Evolutionary conservation across 2,888 invertebrate genomes (phyloP), one percentile per base, ranked within the genome.

Genomic region (Leptogaster cylindrica): DNA sequence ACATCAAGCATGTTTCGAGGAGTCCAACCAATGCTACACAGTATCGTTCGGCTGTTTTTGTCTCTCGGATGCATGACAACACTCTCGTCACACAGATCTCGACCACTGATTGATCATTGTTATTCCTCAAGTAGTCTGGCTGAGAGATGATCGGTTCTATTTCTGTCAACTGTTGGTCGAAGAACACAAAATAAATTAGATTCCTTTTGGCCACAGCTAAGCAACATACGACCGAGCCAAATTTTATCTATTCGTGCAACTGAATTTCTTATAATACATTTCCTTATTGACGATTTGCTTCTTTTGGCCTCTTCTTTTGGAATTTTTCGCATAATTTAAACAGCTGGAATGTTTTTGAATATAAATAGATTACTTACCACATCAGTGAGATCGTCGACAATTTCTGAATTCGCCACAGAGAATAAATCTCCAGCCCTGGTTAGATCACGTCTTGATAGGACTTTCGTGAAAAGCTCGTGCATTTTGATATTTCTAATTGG

Each of bases 81-180:
- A 95, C 90, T 70, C 95, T 83, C 1, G 95, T 94, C 69, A 97
- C 89, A 80, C 95, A 95, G 76, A 97, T 95, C 82, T 97, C 96
- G 73, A 96, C 94, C 70, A 96, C 91, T 74, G 93, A 94, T 82
- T 97, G 96, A 79, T 95, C 93, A 82, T 95, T 92, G 77, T 92
- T 91, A 81, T 92, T 94, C 72, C 89, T 87, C 51, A 89, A 86
- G 78, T 95, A 97, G 75, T 91, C 91, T 2, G 90, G 85, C 70
- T 90, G 85, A 70, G 92, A 91, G 68, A 93, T 90, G 72, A 96
- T 94, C 71, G 90, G 88, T 70, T 89, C 88, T 77, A 91, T 89
- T 82, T 88, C 89, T 74, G 86, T 87, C 71, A 89, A 81, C 89
- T 89, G 41, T n/a, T n/a, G n/a, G n/a, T n/a, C n/a, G n/a, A n/a